Evolutionary conservation across 2,888 invertebrate species (phyloP).

Genomic region (Cecidostiba fungosa): DNA sequence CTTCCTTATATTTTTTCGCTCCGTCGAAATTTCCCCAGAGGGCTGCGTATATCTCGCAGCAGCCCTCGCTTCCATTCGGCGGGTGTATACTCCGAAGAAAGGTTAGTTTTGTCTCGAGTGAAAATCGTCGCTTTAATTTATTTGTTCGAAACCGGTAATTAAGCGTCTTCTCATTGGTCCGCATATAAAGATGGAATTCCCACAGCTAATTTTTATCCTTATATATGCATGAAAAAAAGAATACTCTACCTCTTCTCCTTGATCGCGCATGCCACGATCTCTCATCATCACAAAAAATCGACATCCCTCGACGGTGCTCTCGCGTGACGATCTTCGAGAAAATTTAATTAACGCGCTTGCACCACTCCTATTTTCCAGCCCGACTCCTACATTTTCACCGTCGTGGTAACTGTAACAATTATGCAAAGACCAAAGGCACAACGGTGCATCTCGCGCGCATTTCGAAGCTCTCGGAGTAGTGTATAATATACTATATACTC

Average conservation of each 20-base stretch:
- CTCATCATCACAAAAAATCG: constrained; percentile 12
- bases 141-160: background rate
- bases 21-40: constrained; percentile 73
- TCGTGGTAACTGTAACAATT: constrained; percentile 76
- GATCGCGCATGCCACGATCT: constrained; percentile 13
- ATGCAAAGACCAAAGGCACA: constrained; percentile 74
- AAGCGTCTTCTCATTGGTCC: too few species aligned
- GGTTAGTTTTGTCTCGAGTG: constrained; percentile 44
- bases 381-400: constrained; percentile 45
- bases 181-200: too few species aligned
- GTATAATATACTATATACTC: background rate
- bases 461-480: background rate
- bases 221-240: background rate
- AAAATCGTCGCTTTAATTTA: constrained; percentile 2
- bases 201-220: background rate
- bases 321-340: constrained; percentile 66
- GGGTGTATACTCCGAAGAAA: constrained; percentile 55
- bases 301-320: too few species aligned
- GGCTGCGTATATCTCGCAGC: constrained; percentile 70
- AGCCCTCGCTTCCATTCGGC: constrained; percentile 53
- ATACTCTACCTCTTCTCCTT: constrained; percentile 34
- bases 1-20: constrained; percentile 3
- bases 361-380: constrained; percentile 36
- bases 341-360: constrained; percentile 73
- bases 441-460: constrained; percentile 72